Base-by-base conservation (phyloP, 1,140 invertebrate genomes). In the Drosophila athabasca region DNA sequence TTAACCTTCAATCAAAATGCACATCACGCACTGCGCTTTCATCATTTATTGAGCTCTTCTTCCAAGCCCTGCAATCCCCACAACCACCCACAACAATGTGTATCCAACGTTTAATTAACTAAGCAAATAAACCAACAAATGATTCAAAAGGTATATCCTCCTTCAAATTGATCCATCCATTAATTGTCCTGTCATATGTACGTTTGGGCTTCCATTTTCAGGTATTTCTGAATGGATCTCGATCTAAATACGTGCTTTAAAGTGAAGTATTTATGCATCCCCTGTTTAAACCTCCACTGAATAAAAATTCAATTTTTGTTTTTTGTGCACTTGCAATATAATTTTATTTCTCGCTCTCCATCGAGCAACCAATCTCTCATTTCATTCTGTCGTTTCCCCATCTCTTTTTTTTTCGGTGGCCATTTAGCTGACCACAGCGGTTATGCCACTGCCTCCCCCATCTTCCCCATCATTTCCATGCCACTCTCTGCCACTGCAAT, bases 341-440 rank as follows among this genome's bases (percentile, higher is more conserved):
- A 84, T 84, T 73, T 84, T 62, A 87, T 77, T 85, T 73, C 55
- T 17, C 43, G 24, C 35, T 69, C 22, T 26, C 19, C 35, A 39
- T 39, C 35, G 35, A 13, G 35, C 35, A 39, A 11, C 13, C 35
- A 39, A 39, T 39, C 35, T 39, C 35, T 39, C 35, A 39, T 39
- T 39, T 39, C 35, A 39, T 31, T n/a, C 13, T 31, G 17, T 13
- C 22, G 51, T 22, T 46, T 29, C 50, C 3, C 13, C 15, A 43
- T 43, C 50, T 3, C 15, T 15, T 45, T 35, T 75, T 80, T 85
- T 74, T 83, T 77, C 24, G 41, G 59, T 64, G 66, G 60, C 62
- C 60, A 81, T 85, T 85, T 85, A 74, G 68, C 65, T 57, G 77
- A 85, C 82, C 81, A 22, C 77, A 78, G 54, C 49, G 44, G 58